A percentile compares a stretch with the other conserved stretches of the same genome.
Conservation (phyloP, 2,888 invertebrate species). For the Drosophila ustulata region DNA sequence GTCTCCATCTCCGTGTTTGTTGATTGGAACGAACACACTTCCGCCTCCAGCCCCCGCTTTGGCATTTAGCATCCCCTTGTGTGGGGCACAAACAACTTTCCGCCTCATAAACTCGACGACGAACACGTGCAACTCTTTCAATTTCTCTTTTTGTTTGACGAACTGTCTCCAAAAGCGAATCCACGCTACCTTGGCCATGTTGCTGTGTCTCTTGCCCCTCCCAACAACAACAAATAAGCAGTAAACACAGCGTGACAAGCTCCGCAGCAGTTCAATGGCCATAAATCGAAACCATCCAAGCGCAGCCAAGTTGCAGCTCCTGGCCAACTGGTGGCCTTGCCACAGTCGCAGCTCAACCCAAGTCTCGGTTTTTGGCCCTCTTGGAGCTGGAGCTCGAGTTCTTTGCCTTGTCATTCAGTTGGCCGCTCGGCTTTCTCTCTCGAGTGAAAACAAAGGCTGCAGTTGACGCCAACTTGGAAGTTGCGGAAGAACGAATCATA, state of each 20-base stretch:
- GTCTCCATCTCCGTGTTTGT: slow-evolving; percentile 13
- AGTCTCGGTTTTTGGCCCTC: background rate
- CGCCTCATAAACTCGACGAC: slow-evolving; percentile 55
- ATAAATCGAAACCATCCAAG: slow-evolving; percentile 59
- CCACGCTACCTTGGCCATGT: slow-evolving; percentile 58
- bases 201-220: slow-evolving; percentile 2
- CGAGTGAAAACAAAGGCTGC: slow-evolving; percentile 28
- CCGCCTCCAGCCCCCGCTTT: slow-evolving; percentile 10
- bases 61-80: slow-evolving; percentile 11
- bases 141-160: slow-evolving; percentile 61
- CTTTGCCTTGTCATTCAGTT: slow-evolving; percentile 17
- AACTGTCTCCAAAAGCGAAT: slow-evolving; percentile 43
- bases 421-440: slow-evolving; percentile 43
- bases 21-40: slow-evolving; percentile 56
- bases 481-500: slow-evolving; percentile 36
- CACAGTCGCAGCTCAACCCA: background rate
- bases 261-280: slow-evolving; percentile 55
- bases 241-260: slow-evolving; percentile 17
- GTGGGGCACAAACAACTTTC: slow-evolving; percentile 58
- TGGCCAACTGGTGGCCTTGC: slow-evolving; percentile 11
- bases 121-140: slow-evolving; percentile 66
- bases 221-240: slow-evolving; percentile 30
- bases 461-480: slow-evolving; percentile 13
- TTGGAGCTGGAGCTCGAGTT: slow-evolving; percentile 2
- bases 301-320: slow-evolving; percentile 31